Evolutionary conservation across 2,113 vertebrate genomes (phyloP).

Genomic region (Phalacrocorax pelagicus): DNA sequence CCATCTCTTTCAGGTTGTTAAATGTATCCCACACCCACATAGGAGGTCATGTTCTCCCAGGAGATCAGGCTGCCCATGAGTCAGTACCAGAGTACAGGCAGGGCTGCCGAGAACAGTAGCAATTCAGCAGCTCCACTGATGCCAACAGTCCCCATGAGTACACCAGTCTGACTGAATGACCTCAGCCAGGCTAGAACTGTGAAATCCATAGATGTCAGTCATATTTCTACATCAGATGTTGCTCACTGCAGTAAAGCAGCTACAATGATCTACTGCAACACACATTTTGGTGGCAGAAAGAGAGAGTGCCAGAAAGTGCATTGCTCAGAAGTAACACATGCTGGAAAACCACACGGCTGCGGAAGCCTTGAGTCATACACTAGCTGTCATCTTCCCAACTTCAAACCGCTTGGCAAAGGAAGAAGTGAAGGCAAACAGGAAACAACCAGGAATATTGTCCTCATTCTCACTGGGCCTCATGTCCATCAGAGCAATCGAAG

Average conservation of each 20-base stretch:
- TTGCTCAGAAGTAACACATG: background rate
- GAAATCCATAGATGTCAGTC: background rate
- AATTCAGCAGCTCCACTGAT: background rate
- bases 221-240: background rate
- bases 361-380: background rate
- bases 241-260: background rate
- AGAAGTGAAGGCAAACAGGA: background rate
- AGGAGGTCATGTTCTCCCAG: background rate
- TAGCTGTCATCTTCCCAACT: background rate
- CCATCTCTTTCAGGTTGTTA: background rate
- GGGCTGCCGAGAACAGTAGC: background rate
- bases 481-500: background rate
- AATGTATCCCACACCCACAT: fast-evolving
- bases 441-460: background rate
- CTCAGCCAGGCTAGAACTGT: background rate
- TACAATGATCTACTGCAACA: background rate
- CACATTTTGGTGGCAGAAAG: background rate
- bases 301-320: background rate
- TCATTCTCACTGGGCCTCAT: background rate
- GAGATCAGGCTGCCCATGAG: background rate
- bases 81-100: background rate
- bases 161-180: background rate
- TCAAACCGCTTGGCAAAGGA: background rate
- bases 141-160: background rate
- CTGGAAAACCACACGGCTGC: background rate